These are phyloP conservation scores for Xestia ashworthii DNA, from an alignment of 2,888 invertebrate genomes.

Conservation along the genomic window DNA sequence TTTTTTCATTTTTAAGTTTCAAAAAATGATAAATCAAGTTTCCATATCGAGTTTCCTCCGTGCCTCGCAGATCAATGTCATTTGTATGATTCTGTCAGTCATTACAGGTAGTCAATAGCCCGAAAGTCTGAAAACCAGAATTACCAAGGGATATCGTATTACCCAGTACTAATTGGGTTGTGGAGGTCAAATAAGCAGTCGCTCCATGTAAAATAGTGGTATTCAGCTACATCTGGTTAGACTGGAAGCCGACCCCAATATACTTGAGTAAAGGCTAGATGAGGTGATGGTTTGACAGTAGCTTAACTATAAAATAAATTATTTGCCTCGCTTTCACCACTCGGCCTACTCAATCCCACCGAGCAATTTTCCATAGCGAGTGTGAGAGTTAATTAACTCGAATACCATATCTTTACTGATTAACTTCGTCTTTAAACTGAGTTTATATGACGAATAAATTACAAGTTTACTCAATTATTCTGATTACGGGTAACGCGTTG, in stretches of 20 bases:
- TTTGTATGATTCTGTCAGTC: too few relatives aligned
- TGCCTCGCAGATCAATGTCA: too few relatives aligned
- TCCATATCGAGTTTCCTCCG: too few relatives aligned
- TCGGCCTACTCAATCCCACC: constrained; percentile 46
- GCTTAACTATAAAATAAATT: constrained; percentile 21
- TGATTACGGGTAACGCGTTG: constrained; percentile 55
- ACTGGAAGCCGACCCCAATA: not conserved
- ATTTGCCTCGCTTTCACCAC: constrained; percentile 36
- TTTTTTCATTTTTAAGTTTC: too few relatives aligned
- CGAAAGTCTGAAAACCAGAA: too few relatives aligned
- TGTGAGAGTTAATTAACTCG: constrained; percentile 79
- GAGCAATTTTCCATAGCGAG: constrained; percentile 77
- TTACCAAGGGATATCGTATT: not conserved
- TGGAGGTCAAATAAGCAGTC: not conserved
- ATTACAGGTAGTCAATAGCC: too few relatives aligned
- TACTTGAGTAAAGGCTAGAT: not conserved
- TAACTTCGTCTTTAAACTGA: constrained; percentile 74
- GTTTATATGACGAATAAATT: constrained; percentile 72
- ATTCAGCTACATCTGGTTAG: too few relatives aligned
- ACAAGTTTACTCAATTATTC: constrained; percentile 66
- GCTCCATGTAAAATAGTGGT: not conserved
- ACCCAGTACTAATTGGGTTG: not conserved
- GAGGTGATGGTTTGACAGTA: not conserved
- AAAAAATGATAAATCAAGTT: too few relatives aligned
- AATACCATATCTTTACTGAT: constrained; percentile 80